phyloP scores from a whole-genome alignment of 2,797 vertebrate species.

The Discoglossus pictus region DNA sequence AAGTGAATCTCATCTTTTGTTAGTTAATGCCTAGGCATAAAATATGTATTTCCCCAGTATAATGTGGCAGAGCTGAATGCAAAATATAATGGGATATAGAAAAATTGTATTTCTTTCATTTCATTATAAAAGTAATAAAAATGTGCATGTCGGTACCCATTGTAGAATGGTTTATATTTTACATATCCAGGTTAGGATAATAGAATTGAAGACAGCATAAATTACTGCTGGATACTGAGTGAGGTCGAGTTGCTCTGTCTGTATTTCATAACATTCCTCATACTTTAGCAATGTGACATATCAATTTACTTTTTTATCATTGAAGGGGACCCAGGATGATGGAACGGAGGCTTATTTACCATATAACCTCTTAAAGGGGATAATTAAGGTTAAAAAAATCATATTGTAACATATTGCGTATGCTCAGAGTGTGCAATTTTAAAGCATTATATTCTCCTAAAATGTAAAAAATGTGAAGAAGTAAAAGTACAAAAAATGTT shows the following conservation, averaged over 20 bases:
- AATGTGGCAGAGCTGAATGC: slow-evolving; percentile 45
- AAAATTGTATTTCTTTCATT: slow-evolving; percentile 65
- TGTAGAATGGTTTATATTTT: slow-evolving; percentile 66
- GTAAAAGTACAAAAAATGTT: background rate
- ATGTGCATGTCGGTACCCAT: slow-evolving; percentile 57
- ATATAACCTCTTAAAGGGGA: slow-evolving; percentile 50
- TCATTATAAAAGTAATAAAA: slow-evolving; percentile 62
- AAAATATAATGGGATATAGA: slow-evolving; percentile 62
- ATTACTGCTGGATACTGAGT: slow-evolving; percentile 55
- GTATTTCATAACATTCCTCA: slow-evolving; percentile 65
- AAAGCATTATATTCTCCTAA: slow-evolving; percentile 17
- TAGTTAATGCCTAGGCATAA: slow-evolving; percentile 48
- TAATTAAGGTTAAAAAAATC: slow-evolving; percentile 52
- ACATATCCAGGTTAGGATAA: slow-evolving; percentile 56
- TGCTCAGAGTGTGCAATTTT: slow-evolving; percentile 25
- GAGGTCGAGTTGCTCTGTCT: slow-evolving; percentile 51
- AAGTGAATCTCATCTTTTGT: slow-evolving; percentile 43
- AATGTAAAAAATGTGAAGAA: background rate
- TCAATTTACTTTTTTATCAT: slow-evolving; percentile 62
- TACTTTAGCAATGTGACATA: slow-evolving; percentile 66
- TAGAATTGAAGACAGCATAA: slow-evolving; percentile 63
- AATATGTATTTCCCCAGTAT: slow-evolving; percentile 41
- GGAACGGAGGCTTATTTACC: slow-evolving; percentile 55
- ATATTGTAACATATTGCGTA: slow-evolving; percentile 43
- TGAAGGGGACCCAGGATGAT: slow-evolving; percentile 55